Base-by-base conservation (phyloP, 2,888 invertebrate genomes). In the Idaea biselata region DNA sequence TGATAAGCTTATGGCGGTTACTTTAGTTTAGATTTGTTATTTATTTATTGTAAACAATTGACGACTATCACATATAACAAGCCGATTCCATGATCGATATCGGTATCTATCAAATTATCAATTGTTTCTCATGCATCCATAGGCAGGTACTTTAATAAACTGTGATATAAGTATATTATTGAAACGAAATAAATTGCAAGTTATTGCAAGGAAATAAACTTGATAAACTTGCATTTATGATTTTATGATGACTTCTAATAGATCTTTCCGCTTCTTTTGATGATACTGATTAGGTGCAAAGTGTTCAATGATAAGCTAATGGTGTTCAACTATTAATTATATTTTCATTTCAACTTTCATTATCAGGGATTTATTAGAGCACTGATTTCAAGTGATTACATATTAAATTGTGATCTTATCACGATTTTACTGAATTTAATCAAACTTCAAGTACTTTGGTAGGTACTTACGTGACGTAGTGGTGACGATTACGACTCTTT, bases 311-410 rank as follows among this genome's bases (percentile, higher is more conserved):
- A 44, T 44, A 44, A 44, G 44, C 44, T 44, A 44, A 44, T 44
- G 44, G 44, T 44, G 44, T 44, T 44, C 44, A 44, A 44, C 44
- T 14, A 44, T 44, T 11, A 44, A 8, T 33, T 33, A 44, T 44
- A 44, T 44, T 44, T 44, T 44, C 44, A 44, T 44, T 44, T 44
- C 44, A 44, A 44, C 33, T 33, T 44, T 44, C 44, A 44, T 44
- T 44, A 44, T 44, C 44, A 44, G 44, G 44, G 44, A 56, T 18
- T 56, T 56, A 18, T 56, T 56, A 8, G 18, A 56, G 18, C 56
- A 11, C 18, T 56, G 18, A 56, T 56, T 17, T 18, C 16, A 18
- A 11, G 17, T 56, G 16, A 56, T n/a, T 16, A 56, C 56, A 17
- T 18, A 56, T 18, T 18, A 56, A 18, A 56, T 56, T 56, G 56